A percentile compares a stretch with the other conserved stretches of the same genome.
These are phyloP conservation scores for Beaufortia kweichowensis DNA, from an alignment of 2,113 vertebrate species.

Conservation along the genomic window DNA sequence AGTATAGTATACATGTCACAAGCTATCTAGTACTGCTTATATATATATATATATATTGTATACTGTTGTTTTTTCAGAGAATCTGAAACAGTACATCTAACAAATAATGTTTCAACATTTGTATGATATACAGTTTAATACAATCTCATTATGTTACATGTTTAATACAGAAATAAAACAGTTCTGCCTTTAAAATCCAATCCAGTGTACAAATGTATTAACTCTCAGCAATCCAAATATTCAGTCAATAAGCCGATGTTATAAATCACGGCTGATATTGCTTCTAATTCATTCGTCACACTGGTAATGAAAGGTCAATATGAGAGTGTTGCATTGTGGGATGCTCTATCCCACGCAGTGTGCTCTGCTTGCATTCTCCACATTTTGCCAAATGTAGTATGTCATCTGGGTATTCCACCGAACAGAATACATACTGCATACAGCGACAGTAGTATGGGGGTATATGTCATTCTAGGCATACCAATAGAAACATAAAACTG, in stretches of 20 bases:
- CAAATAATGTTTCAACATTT: no score
- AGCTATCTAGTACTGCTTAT: no score
- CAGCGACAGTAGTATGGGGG: background rate
- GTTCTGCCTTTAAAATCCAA: slow-evolving; percentile 6
- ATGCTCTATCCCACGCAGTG: slow-evolving; percentile 1
- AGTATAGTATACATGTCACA: no score
- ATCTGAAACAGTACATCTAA: background rate
- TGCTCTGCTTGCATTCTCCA: background rate
- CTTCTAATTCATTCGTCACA: slow-evolving; percentile 6
- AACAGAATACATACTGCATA: background rate
- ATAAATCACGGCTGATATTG: slow-evolving; percentile 8
- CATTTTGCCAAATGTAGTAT: slow-evolving; percentile 24
- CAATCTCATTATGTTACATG: no score
- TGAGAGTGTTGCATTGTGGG: slow-evolving; percentile 18
- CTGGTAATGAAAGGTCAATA: slow-evolving; percentile 21
- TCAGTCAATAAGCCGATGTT: background rate
- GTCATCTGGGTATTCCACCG: background rate
- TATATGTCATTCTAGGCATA: background rate
- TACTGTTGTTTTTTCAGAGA: no score
- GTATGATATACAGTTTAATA: no score
- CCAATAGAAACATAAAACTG: background rate
- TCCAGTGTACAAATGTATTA: background rate
- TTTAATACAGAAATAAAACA: no score
- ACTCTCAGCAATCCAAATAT: background rate
- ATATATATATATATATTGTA: no score